phyloP scores from a whole-genome alignment of 1,140 invertebrate genomes.

The Panagrolaimus sp. region DNA sequence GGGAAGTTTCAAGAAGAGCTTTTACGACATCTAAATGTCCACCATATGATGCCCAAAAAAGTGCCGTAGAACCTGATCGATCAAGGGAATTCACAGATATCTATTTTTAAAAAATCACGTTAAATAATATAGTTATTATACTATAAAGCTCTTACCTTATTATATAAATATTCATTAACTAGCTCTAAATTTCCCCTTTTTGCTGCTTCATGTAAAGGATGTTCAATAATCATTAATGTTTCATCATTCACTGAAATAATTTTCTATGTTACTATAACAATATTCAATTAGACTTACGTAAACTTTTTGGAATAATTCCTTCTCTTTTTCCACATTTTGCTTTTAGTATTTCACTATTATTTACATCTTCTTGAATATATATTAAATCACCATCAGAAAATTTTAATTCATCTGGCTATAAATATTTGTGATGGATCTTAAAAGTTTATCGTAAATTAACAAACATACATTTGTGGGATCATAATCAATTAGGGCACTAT shows the following conservation, averaged over 20 bases:
- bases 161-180: neutral
- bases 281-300: neutral
- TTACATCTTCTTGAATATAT: neutral
- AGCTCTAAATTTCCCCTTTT: neutral
- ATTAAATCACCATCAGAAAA: slow-evolving; percentile 3
- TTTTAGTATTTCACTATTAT: neutral
- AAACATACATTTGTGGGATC: neutral
- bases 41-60: slow-evolving; percentile 1
- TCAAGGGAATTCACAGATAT: neutral
- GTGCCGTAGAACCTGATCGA: neutral
- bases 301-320: neutral
- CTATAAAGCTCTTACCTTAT: neutral
- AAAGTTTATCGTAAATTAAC: neutral
- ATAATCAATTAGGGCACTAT: slow-evolving; percentile 11
- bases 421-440: neutral
- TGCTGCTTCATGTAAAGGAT: slow-evolving; percentile 2
- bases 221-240: neutral
- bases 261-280: neutral
- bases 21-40: neutral
- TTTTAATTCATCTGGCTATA: neutral
- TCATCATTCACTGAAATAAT: slow-evolving; percentile 1
- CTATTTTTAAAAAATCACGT: too few species aligned
- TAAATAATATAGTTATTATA: too few species aligned
- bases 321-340: neutral
- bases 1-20: neutral